These are phyloP conservation scores for Crocidura indochinensis DNA, from an alignment of 2,797 vertebrate species.

Conservation along the genomic window DNA sequence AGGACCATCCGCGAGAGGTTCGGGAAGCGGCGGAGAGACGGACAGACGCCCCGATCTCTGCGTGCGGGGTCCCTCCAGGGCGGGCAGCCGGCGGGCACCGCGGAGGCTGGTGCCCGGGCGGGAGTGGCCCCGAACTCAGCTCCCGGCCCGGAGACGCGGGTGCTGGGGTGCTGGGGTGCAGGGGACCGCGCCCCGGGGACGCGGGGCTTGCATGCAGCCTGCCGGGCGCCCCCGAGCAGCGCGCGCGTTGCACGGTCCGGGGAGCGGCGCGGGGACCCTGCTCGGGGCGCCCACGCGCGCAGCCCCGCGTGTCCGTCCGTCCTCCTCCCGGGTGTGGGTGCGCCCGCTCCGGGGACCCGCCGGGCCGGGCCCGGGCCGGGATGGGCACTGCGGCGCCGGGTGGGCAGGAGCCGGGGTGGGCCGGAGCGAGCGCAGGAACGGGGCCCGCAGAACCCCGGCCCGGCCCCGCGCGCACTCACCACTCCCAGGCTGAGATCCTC, in stretches of 20 bases:
- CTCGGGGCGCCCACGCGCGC: constrained; percentile 5
- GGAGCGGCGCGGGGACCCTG: too few species aligned
- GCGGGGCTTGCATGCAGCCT: too few species aligned
- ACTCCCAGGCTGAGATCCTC: constrained; percentile 88
- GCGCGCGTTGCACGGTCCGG: too few species aligned
- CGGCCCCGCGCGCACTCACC: constrained; percentile 86
- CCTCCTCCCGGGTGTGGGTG: too few species aligned
- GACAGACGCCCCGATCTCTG: too few species aligned
- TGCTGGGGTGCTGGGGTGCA: neutral
- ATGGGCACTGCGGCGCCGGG: too few species aligned
- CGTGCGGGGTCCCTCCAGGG: neutral
- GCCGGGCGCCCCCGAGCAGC: too few species aligned
- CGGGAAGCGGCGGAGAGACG: neutral
- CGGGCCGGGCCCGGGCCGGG: too few species aligned
- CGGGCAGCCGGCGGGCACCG: neutral
- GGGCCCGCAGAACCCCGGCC: neutral
- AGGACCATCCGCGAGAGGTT: too few species aligned
- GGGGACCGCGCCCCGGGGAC: neutral
- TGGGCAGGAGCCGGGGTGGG: too few species aligned
- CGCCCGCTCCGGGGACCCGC: too few species aligned
- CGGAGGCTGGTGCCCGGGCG: neutral
- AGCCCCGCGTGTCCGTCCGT: neutral
- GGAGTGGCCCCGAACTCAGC: neutral
- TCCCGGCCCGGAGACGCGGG: neutral
- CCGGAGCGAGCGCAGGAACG: too few species aligned